A percentile compares a stretch with the other conserved stretches of the same genome.
Conservation (phyloP, 1,140 invertebrate genomes). For the Pseudomyrmex sp. region DNA sequence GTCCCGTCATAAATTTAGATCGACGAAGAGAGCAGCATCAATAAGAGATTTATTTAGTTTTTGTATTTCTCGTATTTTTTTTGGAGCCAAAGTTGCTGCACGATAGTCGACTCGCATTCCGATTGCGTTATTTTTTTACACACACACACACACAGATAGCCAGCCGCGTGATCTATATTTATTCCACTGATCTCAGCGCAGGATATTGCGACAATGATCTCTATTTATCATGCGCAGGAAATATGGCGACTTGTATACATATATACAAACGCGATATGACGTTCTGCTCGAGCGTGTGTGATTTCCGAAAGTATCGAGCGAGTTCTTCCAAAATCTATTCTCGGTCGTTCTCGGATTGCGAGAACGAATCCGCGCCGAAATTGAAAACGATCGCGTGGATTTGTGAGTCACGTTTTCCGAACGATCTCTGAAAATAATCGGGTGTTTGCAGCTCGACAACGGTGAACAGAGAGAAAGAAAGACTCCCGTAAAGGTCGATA, state of each 20-base stretch:
- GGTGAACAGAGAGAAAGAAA: background rate
- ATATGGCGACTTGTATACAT: conserved; percentile 14
- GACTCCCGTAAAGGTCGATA: background rate
- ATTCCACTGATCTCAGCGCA: conserved; percentile 44
- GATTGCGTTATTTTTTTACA: background rate
- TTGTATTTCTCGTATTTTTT: background rate
- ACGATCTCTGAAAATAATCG: conserved; percentile 28
- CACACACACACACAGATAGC: background rate
- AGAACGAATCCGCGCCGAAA: background rate
- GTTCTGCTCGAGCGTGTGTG: background rate
- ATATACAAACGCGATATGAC: conserved; percentile 2
- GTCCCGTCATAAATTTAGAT: background rate
- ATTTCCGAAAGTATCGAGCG: conserved; percentile 19
- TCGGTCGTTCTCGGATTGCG: background rate
- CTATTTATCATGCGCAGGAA: conserved; percentile 38
- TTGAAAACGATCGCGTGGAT: background rate
- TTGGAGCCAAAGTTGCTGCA: background rate
- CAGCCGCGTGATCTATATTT: conserved; percentile 15
- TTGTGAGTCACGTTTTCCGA: conserved; percentile 31
- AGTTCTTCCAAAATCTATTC: conserved; percentile 33
- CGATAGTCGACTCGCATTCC: background rate
- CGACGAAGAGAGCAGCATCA: background rate
- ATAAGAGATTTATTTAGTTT: background rate
- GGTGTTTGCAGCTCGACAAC: background rate
- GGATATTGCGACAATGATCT: conserved; percentile 56